Conservation (phyloP, 2,888 invertebrate genomes). For the Disparrhopalites patrizii region DNA sequence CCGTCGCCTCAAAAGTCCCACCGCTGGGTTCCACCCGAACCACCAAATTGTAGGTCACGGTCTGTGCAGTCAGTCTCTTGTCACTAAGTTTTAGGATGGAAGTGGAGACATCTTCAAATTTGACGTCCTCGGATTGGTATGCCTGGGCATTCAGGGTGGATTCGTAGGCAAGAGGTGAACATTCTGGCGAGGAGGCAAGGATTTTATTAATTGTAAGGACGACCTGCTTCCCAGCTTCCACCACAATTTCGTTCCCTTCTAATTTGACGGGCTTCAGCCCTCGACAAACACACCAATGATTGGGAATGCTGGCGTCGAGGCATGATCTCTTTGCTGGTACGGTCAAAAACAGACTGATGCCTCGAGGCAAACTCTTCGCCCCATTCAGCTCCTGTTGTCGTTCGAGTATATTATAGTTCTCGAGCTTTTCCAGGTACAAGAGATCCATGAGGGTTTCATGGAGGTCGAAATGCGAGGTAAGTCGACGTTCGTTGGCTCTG, state of each 20-base stretch:
- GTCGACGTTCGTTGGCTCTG: constrained; percentile 41
- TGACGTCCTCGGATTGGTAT: background rate
- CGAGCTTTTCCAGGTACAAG: constrained; percentile 20
- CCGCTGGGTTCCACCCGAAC: background rate
- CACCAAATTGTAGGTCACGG: background rate
- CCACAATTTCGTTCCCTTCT: background rate
- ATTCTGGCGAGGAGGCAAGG: background rate
- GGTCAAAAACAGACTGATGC: background rate
- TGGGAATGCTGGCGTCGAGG: background rate
- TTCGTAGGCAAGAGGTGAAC: background rate
- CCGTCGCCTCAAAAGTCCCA: background rate
- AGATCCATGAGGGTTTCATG: constrained; percentile 50
- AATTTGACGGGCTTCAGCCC: background rate
- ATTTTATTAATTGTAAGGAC: background rate
- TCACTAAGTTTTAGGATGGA: background rate
- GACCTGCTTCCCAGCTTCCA: background rate
- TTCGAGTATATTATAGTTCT: constrained; percentile 46
- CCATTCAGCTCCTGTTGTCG: constrained; percentile 56
- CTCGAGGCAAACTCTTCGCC: background rate
- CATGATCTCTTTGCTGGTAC: background rate
- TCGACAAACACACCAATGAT: background rate
- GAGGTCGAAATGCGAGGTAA: constrained; percentile 81
- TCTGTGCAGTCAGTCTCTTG: background rate
- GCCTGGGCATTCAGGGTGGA: background rate
- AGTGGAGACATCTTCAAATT: background rate